Base-by-base conservation (phyloP, 2,888 invertebrate genomes). In the Protonemura montana region DNA sequence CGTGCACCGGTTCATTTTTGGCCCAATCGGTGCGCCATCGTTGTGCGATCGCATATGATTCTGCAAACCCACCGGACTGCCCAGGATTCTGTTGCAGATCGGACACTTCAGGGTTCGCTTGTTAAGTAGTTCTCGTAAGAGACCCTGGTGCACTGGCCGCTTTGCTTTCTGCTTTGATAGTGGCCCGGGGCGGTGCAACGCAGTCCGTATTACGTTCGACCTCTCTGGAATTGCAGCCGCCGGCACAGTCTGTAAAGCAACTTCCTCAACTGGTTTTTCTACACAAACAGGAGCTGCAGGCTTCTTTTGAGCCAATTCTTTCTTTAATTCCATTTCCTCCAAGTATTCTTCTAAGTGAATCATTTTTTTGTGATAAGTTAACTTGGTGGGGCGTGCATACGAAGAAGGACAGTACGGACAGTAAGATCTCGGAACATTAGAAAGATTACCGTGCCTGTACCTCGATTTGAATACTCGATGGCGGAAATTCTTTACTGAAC, bases 31-130 rank as follows among this genome's bases (percentile, higher is more conserved):
- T 2, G 16, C 21, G 59, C 59, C 59, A 21, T 59, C 21, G 59
- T 59, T 59, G 80, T 90, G 90, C 35, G 90, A 90, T 80, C 90
- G 89, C 90, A 90, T 90, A 76, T 90, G 90, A 88, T 90, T 90
- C 25, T 90, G 90, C 59, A 90, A 88, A 26, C 82, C 82, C n/a
- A n/a, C 25, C 3, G 26, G 42, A 7, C 35, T 35, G 3, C 26
- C 42, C 6, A 83, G 30, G 10, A 41, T 21, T 16, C 26, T 83
- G 41, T 25, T 25, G 42, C 82, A 83, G n/a, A 41, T 26, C 0
- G 26, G 25, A 41, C 82, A 83, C 41, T 83, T 83, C n/a, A 41
- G 82, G 27, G 30, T 30, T 27, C 41, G 35, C 35, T 83, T 83
- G 21, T 41, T 30, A n/a, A 83, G 82, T 21, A 83, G 42, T 25